Percentiles rank a stretch among this genome's conserved stretches.
These are phyloP conservation scores for Pocillopora damicornis DNA, from an alignment of 64 coral and sea anemone genomes.

Conservation along the genomic window DNA sequence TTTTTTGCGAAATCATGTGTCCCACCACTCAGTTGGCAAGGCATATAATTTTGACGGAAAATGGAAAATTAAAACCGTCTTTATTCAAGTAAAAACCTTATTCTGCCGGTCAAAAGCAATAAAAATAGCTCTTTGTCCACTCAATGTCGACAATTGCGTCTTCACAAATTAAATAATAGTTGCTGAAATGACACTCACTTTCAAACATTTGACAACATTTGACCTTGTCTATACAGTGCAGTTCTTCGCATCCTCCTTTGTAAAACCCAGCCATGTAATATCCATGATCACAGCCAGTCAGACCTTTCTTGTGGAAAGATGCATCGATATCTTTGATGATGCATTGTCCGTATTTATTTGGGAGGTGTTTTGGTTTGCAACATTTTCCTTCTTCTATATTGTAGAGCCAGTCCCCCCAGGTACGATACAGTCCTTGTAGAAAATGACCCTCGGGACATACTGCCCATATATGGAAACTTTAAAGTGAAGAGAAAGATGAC, in stretches of 20 bases:
- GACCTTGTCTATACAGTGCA: background rate
- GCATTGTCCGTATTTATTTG: constrained; percentile 2
- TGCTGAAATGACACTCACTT: background rate
- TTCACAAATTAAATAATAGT: background rate
- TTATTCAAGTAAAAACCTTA: no score
- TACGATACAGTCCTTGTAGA: constrained; percentile 40
- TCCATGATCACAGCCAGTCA: constrained; percentile 1
- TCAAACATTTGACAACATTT: constrained; percentile 8
- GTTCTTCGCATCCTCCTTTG: background rate
- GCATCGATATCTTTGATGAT: background rate
- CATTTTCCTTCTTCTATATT: constrained; percentile 44
- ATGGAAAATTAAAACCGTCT: no score
- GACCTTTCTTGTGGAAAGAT: constrained; percentile 8
- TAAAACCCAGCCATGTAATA: constrained; percentile 14
- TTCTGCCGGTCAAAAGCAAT: no score
- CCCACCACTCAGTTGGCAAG: no score
- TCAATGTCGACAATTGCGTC: no score
- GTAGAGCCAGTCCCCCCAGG: background rate
- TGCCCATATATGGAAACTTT: constrained; percentile 4
- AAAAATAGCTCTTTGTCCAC: no score
- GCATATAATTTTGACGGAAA: no score
- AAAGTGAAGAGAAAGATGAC: background rate
- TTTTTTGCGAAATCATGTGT: no score
- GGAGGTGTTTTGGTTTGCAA: constrained; percentile 11
- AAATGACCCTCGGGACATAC: constrained; percentile 27